A percentile compares a stretch with the other conserved stretches of the same genome.
These are phyloP conservation scores for Globodera rostochiensis DNA, from an alignment of 1,140 invertebrate genomes.

Conservation along the genomic window DNA sequence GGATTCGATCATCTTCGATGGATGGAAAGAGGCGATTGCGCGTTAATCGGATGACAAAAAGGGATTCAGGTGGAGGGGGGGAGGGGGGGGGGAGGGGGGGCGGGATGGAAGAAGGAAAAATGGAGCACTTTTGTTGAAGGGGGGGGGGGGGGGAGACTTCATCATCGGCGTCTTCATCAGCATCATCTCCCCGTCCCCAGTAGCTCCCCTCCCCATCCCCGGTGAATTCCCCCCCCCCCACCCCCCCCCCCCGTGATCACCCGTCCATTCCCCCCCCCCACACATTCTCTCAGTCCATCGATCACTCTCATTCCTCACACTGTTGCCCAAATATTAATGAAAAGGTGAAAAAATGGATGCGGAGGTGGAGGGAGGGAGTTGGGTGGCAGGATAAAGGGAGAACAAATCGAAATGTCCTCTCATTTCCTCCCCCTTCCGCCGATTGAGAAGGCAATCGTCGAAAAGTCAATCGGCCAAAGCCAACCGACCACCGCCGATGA, in stretches of 20 bases:
- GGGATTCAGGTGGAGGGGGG: background rate
- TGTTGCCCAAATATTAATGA: background rate
- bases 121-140: background rate
- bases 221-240: no score
- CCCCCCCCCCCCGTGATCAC: background rate
- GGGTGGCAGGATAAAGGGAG: no score
- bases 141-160: background rate
- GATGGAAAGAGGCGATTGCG: background rate
- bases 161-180: background rate
- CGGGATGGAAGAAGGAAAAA: background rate
- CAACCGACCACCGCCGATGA: no score
- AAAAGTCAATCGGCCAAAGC: no score
- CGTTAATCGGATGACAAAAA: constrained; percentile 13
- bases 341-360: background rate
- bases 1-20: background rate
- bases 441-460: no score
- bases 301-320: background rate
- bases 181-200: background rate
- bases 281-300: background rate
- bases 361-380: background rate
- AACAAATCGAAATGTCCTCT: background rate
- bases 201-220: no score
- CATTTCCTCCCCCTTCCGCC: background rate
- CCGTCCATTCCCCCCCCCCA: background rate
- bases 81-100: no score